Base-by-base conservation (phyloP, 2,797 vertebrate genomes). In the Arctocebus calabarensis region DNA sequence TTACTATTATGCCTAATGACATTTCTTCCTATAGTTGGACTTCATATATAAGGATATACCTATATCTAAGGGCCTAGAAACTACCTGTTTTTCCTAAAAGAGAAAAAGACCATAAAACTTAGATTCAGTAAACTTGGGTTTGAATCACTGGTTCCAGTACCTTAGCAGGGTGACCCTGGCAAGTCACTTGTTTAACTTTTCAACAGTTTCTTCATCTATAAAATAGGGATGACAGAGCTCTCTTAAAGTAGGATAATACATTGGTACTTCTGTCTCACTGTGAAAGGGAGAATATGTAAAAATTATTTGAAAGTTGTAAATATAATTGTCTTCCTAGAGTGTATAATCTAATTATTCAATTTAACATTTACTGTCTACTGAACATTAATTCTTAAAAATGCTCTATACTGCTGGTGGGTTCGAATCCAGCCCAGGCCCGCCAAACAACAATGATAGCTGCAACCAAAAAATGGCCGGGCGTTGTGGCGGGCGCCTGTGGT, bases 91-190 rank as follows among this genome's bases (percentile, higher is more conserved):
- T 91, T 66, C 73, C 73, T 82, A 59, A 91, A 90, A 74, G 4
- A 86, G 91, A 93, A 64, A 84, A 77, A 81, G 7, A 61, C 11
- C 75, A 77, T 75, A 91, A 77, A 74, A 70, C 91, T n/a, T 84
- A 74, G 29, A 94, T n/a, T 66, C 77, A 71, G 25, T 90, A 94
- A 91, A 90, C 43, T 70, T 90, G 68, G 70, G 22, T 93, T 96
- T 90, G 48, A 75, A 20, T 96, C 43, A 61, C 77, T 87, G 74
- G 22, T 78, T 88, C 23, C 4, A 55, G 59, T 37, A 40, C 27
- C 9, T 78, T 79, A 87, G 27, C 57, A 90, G 4, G 81, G 29
- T 93, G 62, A 74, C n/a, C 23, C 78, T 40, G 37, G 16, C 37
- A 94, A 43, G 29, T 84, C 83, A 71, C n/a, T 75, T 55, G 13